Evolutionary conservation across 2,888 invertebrate species (phyloP).

Genomic region (Automeris io): DNA sequence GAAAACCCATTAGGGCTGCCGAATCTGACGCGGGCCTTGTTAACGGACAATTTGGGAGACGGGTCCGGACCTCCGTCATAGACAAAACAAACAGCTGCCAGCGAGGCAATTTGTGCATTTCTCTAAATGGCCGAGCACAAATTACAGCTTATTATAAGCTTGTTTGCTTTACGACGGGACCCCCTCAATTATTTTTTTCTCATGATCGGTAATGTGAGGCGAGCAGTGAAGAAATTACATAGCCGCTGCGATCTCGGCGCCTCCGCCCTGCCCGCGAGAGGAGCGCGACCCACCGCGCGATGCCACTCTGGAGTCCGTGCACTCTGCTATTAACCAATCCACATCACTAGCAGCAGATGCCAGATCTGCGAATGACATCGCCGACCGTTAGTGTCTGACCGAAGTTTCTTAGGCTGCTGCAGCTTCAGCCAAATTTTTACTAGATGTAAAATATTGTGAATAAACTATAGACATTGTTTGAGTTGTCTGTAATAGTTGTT

Average conservation of each 20-base stretch:
- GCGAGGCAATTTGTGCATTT: slow-evolving; percentile 72
- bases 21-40: slow-evolving; percentile 77
- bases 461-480: too few species aligned
- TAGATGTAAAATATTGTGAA: too few species aligned
- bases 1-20: slow-evolving; percentile 76
- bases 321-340: slow-evolving; percentile 34
- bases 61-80: slow-evolving; percentile 72
- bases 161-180: slow-evolving; percentile 76
- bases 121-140: slow-evolving; percentile 76
- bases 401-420: too few species aligned
- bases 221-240: slow-evolving; percentile 73
- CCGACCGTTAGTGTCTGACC: too few species aligned
- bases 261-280: slow-evolving; percentile 46
- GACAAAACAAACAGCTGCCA: slow-evolving; percentile 77
- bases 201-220: slow-evolving; percentile 71
- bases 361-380: slow-evolving; percentile 15
- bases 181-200: slow-evolving; percentile 72
- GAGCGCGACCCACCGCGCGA: slow-evolving; percentile 14
- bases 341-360: slow-evolving; percentile 38
- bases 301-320: slow-evolving; percentile 2
- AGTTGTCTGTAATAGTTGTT: too few species aligned
- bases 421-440: too few species aligned
- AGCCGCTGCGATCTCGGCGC: slow-evolving; percentile 61
- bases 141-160: slow-evolving; percentile 77
- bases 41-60: slow-evolving; percentile 71